These are phyloP conservation scores for Chloebia gouldiae DNA, from an alignment of 2,113 vertebrate genomes.

Conservation along the genomic window DNA sequence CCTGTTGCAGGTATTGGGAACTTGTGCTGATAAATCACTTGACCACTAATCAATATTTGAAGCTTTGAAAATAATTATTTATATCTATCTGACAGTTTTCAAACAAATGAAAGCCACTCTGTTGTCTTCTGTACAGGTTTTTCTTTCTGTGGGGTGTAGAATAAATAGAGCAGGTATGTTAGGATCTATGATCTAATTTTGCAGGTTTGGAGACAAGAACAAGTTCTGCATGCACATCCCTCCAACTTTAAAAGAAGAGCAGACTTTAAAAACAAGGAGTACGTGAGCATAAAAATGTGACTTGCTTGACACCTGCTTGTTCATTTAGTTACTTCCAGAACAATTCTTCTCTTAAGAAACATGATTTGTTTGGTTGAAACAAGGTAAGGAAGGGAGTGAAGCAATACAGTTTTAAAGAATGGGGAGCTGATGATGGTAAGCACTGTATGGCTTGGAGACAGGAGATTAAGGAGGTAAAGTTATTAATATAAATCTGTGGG, in stretches of 20 bases:
- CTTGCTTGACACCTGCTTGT: neutral
- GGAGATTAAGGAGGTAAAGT: constrained; percentile 1
- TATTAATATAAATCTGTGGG: constrained; percentile 58
- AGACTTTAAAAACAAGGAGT: neutral
- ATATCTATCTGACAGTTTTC: neutral
- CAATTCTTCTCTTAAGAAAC: neutral
- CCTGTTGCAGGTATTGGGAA: neutral
- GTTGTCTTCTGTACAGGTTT: neutral
- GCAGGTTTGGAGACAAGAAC: neutral
- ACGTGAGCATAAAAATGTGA: neutral
- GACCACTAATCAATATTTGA: neutral
- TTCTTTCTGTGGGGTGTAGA: neutral
- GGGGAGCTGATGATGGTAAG: neutral
- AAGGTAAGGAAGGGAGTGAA: neutral
- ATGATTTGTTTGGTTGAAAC: neutral
- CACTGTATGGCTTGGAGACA: neutral
- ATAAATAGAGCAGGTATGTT: neutral
- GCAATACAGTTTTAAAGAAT: neutral
- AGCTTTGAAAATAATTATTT: neutral
- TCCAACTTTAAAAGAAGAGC: neutral
- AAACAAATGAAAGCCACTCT: neutral
- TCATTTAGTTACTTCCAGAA: neutral
- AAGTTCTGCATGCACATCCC: neutral
- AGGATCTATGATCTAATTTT: neutral
- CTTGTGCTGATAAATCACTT: neutral